phyloP scores from a whole-genome alignment of 2,888 invertebrate genomes.

The Didymodactylos carnosus region DNA sequence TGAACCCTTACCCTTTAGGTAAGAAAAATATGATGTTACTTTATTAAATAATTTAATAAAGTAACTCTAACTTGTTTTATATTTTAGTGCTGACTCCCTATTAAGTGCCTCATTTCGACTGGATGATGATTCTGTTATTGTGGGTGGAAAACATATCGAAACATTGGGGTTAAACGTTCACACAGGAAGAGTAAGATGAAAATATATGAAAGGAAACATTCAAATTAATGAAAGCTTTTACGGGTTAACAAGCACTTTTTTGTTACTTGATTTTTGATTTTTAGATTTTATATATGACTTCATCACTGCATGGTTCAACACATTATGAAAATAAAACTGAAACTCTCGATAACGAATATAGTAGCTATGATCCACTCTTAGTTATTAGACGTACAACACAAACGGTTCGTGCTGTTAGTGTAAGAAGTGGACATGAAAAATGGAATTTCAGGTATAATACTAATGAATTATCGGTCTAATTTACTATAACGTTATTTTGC shows the following conservation, averaged over 20 bases:
- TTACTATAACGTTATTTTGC: too few species aligned
- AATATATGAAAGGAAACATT: too few species aligned
- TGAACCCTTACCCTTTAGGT: conserved; percentile 68
- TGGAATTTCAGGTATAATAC: conserved; percentile 23
- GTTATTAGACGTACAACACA: conserved; percentile 61
- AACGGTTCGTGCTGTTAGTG: conserved; percentile 71
- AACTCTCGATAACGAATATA: too few species aligned
- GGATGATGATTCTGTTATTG: conserved; percentile 35
- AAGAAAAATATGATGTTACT: too few species aligned
- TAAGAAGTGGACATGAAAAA: conserved; percentile 63
- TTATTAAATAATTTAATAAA: too few species aligned
- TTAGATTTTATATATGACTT: background rate
- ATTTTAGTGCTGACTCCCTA: conserved; percentile 60
- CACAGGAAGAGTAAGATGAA: conserved; percentile 39
- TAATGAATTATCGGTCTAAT: background rate
- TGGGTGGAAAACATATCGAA: conserved; percentile 59
- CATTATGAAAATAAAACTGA: too few species aligned
- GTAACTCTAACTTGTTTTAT: too few species aligned
- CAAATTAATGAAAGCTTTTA: too few species aligned
- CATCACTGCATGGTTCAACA: background rate
- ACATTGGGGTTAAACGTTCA: conserved; percentile 63
- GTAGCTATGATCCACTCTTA: conserved; percentile 44
- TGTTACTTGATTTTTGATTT: background rate
- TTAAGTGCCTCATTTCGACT: conserved; percentile 61
- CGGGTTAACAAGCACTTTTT: too few species aligned